These are phyloP conservation scores for Poeciliopsis paucimaculata DNA, from an alignment of 2,797 vertebrate genomes.

Conservation along the genomic window DNA sequence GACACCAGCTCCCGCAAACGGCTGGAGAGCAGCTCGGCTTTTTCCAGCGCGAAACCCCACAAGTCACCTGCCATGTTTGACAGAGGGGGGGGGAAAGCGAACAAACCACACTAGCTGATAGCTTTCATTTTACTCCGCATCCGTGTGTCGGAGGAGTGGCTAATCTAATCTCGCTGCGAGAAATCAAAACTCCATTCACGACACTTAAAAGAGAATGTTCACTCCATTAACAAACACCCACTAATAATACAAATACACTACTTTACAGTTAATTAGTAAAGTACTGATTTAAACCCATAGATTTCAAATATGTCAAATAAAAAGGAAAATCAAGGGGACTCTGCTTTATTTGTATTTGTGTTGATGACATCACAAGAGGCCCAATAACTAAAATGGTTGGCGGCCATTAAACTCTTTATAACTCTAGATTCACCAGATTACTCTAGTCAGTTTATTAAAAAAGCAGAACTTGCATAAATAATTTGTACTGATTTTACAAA, in stretches of 20 bases:
- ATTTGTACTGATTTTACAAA: not conserved
- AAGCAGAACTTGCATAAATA: not conserved
- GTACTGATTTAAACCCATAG: not conserved
- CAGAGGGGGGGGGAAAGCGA: too few species aligned
- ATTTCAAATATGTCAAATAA: not conserved
- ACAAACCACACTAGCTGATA: conserved; percentile 35
- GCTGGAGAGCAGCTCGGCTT: conserved; percentile 86
- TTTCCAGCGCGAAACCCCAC: conserved; percentile 82
- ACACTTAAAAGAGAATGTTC: not conserved
- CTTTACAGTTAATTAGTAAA: not conserved
- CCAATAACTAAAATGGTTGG: not conserved
- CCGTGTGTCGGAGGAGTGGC: conserved; percentile 71
- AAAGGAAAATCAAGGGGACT: not conserved
- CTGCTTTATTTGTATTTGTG: not conserved
- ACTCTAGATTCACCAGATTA: not conserved
- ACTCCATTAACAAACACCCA: not conserved
- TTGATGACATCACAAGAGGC: not conserved
- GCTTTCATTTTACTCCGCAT: conserved; percentile 45
- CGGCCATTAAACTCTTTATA: not conserved
- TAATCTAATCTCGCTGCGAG: conserved; percentile 41
- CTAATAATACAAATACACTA: not conserved
- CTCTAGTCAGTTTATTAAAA: not conserved
- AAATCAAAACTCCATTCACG: conserved; percentile 9
- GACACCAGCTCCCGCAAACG: conserved; percentile 86
- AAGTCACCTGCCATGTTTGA: conserved; percentile 84